Conservation (phyloP, 2,797 vertebrate species). For the Muraenolepis orangiensis region DNA sequence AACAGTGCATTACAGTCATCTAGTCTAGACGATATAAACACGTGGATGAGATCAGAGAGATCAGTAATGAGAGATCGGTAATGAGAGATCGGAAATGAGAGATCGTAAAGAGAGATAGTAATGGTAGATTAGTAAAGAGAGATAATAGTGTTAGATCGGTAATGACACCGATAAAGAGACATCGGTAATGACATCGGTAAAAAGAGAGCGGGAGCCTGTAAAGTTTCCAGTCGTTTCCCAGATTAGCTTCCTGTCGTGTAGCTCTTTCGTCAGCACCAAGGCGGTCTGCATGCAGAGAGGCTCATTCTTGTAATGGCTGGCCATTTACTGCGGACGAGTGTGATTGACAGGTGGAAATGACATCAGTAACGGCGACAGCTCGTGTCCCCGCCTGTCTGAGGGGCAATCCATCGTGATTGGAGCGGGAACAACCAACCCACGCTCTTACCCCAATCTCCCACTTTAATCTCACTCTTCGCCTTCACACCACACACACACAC, state of each 20-base stretch:
- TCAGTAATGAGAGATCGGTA: neutral
- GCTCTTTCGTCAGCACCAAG: conserved; percentile 21
- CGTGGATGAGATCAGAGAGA: too few species aligned
- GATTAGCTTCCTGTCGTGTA: conserved; percentile 30
- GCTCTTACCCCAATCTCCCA: conserved; percentile 47
- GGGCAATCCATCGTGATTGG: conserved; percentile 63
- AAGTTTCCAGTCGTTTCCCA: conserved; percentile 11
- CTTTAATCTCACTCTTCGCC: conserved; percentile 28
- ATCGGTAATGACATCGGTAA: too few species aligned
- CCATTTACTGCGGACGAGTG: conserved; percentile 59
- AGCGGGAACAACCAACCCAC: conserved; percentile 53
- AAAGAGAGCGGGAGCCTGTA: neutral
- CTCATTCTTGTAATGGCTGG: conserved; percentile 75
- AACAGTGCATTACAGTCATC: too few species aligned
- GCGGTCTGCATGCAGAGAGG: conserved; percentile 42
- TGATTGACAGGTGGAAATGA: conserved; percentile 72
- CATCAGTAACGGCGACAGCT: conserved; percentile 68
- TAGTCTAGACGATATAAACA: too few species aligned
- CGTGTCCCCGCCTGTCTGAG: conserved; percentile 51
- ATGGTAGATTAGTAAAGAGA: neutral
- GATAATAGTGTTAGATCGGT: too few species aligned
- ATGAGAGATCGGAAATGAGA: neutral
- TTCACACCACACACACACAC: conserved; percentile 20
- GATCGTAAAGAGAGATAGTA: neutral
- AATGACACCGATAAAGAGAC: too few species aligned